Base-by-base conservation (phyloP, 2,888 invertebrate species). In the Lithophane ornitopus region DNA sequence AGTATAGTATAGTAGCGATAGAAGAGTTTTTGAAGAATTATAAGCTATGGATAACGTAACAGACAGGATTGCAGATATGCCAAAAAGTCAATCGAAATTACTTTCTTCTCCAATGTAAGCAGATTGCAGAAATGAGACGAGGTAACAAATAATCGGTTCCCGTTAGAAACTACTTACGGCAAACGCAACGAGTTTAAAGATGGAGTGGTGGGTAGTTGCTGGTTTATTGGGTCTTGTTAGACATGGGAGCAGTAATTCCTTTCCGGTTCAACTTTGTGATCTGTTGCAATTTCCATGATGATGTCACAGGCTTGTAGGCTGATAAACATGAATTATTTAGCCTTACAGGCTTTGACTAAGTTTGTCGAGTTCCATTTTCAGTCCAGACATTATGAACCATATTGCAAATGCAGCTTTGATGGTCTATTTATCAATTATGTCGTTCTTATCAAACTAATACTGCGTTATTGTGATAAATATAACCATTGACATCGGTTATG, bases 121-220 rank as follows among this genome's bases (percentile, higher is more conserved):
- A n/a, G n/a, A n/a, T n/a, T n/a, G n/a, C n/a, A 63, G 44, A 77
- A 82, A 81, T 78, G 52, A 66, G 82, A 69, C 72, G 66, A 74
- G 66, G 71, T 71, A 58, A 76, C 58, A 80, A 70, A 80, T 79
- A 80, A 82, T 75, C 82, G 69, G 80, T 83, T 82, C 76, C 80
- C 74, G 76, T 76, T 76, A 84, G 80, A 80, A 80, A 84, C 73
- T 74, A 74, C 76, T 76, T 62, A 70, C 65, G 59, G 39, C 63
- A 73, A 74, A 83, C 63, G 70, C 80, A 80, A 82, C 82, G 54
- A 80, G 80, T 76, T 79, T 68, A 59, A 80, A 73, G 80, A 68
- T 67, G 52, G 56, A 59, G 66, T 73, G 76, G 80, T 83, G 82
- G 76, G 80, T 71, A 83, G 80, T 74, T 74, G 70, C 62, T 84